Evolutionary conservation across 2,888 invertebrate genomes (phyloP).

Genomic region (Scaptomyza parva): DNA sequence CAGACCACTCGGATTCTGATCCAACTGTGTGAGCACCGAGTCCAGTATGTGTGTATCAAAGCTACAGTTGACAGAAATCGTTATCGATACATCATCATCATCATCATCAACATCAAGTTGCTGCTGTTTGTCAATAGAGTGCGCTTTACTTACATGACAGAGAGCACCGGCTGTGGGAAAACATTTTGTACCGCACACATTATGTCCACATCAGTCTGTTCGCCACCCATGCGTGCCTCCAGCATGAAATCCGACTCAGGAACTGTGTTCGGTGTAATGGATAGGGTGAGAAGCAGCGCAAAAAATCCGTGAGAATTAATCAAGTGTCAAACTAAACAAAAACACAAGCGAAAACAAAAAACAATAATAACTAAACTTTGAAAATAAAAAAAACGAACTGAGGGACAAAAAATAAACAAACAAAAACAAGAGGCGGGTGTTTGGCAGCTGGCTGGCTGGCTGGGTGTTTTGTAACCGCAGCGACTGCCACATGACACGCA

Average conservation of each 20-base stretch:
- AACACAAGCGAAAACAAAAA: constrained; percentile 30
- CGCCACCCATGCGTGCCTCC: constrained; percentile 83
- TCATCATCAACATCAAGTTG: too few relatives aligned
- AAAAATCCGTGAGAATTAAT: constrained; percentile 77
- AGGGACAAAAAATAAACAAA: constrained; percentile 42
- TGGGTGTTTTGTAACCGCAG: constrained; percentile 63
- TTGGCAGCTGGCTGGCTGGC: constrained; percentile 44
- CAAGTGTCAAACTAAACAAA: constrained; percentile 81
- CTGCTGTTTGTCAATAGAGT: not conserved
- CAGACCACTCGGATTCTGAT: constrained; percentile 84
- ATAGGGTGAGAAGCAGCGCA: constrained; percentile 5
- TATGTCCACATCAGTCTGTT: constrained; percentile 82
- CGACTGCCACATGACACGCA: constrained; percentile 80
- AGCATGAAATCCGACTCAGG: constrained; percentile 85
- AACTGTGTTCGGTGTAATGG: constrained; percentile 64
- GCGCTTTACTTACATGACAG: constrained; percentile 82
- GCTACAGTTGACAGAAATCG: constrained; percentile 47
- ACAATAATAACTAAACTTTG: constrained; percentile 52
- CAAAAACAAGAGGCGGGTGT: constrained; percentile 64
- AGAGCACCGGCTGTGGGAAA: constrained; percentile 83
- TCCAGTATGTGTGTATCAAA: constrained; percentile 83
- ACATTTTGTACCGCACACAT: constrained; percentile 84
- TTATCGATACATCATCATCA: not conserved
- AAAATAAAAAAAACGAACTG: constrained; percentile 40
- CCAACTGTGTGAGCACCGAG: constrained; percentile 83